Conservation (phyloP, 2,888 invertebrate genomes). For the Unio pictorum region DNA sequence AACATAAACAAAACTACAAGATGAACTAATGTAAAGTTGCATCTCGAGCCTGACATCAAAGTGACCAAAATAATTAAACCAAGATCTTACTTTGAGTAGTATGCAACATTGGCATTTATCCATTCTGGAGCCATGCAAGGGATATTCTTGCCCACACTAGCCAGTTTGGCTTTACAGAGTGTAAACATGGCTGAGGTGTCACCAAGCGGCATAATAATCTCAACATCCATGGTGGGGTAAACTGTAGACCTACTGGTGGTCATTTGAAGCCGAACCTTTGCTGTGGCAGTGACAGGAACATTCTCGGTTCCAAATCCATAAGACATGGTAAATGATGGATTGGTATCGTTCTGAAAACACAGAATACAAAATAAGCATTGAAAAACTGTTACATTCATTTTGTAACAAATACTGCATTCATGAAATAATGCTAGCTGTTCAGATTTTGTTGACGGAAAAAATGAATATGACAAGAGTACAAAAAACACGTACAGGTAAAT, state of each 20-base stretch:
- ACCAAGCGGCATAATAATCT: slow-evolving; percentile 59
- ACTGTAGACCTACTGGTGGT: slow-evolving; percentile 39
- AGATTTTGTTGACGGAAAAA: no score
- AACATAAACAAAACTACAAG: no score
- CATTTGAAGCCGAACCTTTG: slow-evolving; percentile 43
- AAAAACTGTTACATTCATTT: neutral
- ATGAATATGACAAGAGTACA: no score
- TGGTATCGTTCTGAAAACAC: slow-evolving; percentile 37
- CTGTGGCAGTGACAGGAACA: slow-evolving; percentile 35
- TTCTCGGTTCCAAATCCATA: slow-evolving; percentile 27
- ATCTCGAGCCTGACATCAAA: neutral
- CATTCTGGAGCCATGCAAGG: slow-evolving; percentile 55
- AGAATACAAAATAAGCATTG: no score
- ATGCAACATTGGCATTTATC: slow-evolving; percentile 38
- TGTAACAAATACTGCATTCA: no score
- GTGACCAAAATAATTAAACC: neutral
- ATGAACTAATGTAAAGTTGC: no score
- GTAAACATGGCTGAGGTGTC: slow-evolving; percentile 34
- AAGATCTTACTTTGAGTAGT: slow-evolving; percentile 41
- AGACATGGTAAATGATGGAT: slow-evolving; percentile 35
- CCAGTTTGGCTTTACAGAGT: slow-evolving; percentile 54
- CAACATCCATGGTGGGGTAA: slow-evolving; percentile 57
- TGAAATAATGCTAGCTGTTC: no score
- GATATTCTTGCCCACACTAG: slow-evolving; percentile 57
- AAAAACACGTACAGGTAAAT: no score